Evolutionary conservation across 1,140 invertebrate species (phyloP), one percentile per base, ranked within the genome.

Genomic region (Drosophila sucinea): DNA sequence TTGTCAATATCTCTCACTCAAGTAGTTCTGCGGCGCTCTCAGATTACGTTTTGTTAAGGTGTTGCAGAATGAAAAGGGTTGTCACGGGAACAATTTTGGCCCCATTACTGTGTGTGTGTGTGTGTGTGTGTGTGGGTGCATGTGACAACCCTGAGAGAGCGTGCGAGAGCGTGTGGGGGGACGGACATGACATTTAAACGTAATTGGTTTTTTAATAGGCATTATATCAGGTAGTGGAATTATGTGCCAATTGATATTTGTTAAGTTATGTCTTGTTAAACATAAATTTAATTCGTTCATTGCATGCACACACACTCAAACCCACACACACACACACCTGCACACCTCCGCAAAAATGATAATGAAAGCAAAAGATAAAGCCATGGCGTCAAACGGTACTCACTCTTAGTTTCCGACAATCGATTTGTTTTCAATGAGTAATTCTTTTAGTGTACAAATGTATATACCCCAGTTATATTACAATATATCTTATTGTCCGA

Each of bases 141-240:
- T 23, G 41, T 11, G 32, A 33, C 23, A 41, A 60, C 32, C 25
- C 40, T 47, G 11, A 8, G 40, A 35, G 11, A 27, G 17, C 30
- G 11, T 2, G 11, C n/a, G 17, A 33, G 8, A 35, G 40, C 3
- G 68, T 51, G 66, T 17, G 41, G 11, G 4, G 65, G 55, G 64
- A 27, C 40, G 17, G 67, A 87, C 84, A 87, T 62, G 84, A 54
- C 70, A 77, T 77, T 87, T 89, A 87, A 89, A 74, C 83, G 84
- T 87, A 87, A 87, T 87, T 89, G 84, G 76, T 77, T 83, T 87
- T 87, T 87, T 87, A 87, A 87, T 87, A 87, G 83, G 65, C 73
- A 87, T 87, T 77, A 63, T 87, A 86, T 89, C 83, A 87, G 76
- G 58, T 29, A 33, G 54, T 54, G 63, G 80, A 80, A 87, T 87